Base-by-base conservation (phyloP, 2,113 vertebrate genomes). In the Callithrix jacchus region DNA sequence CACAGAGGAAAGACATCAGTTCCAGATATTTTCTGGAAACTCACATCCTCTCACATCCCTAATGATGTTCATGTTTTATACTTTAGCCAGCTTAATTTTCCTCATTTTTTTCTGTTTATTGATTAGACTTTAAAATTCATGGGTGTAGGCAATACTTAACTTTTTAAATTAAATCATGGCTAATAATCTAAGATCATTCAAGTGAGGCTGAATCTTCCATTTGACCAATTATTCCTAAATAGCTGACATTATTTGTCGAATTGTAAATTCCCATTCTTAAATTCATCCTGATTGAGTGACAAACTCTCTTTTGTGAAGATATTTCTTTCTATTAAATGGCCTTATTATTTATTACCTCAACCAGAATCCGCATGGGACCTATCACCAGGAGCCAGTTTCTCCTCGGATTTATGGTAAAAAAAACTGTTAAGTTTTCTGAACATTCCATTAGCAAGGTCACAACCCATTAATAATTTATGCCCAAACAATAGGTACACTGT, bases 121-220 rank as follows among this genome's bases (percentile, higher is more conserved):
- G 89, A 84, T 66, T 96, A 73, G 42, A 91, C 77, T 45, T 18
- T 94, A 56, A 88, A 95, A 97, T 35, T 37, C 49, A 68, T 68
- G 85, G 20, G 12, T 27, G 18, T 79, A 64, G 88, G n/a, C 45
- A 85, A 49, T 87, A 77, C 80, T 95, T 83, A 95, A 88, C 8
- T 85, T 93, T 40, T 95, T 30, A 89, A 47, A 96, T 87, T 45
- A 96, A 97, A 95, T 93, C 58, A 87, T 95, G 35, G 76, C 76
- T 89, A 83, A 82, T 81, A 92, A 91, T 86, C 17, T 97, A 95
- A 94, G 96, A 76, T 91, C 61, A 2, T 92, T 97, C 86, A 93
- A 47, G 37, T 88, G 89, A 95, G 25, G 52, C 58, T 95, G 82
- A 96, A 96, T 85, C 42, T 97, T 88, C 66, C 52, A 90, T 94